phyloP scores from a whole-genome alignment of 1,140 invertebrate species.

The Drosophila insularis region DNA sequence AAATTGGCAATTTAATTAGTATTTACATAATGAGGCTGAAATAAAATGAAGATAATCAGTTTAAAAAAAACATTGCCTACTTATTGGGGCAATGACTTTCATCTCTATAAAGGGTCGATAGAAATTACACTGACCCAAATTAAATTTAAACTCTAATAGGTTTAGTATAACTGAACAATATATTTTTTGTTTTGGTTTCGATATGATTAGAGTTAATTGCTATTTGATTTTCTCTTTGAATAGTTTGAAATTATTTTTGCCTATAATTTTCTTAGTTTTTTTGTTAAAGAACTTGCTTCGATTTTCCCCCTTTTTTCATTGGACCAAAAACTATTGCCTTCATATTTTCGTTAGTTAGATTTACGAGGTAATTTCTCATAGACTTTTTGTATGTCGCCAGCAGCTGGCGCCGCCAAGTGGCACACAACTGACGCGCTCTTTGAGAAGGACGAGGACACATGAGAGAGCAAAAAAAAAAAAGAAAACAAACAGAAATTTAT shows the following conservation, averaged over 20 bases:
- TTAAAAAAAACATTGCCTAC: not conserved
- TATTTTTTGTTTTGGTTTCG: too few relatives aligned
- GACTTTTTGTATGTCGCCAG: conserved; percentile 57
- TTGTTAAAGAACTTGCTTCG: conserved; percentile 22
- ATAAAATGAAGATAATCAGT: not conserved
- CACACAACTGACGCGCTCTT: conserved; percentile 60
- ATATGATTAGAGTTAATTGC: too few relatives aligned
- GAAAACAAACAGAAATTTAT: conserved; percentile 68
- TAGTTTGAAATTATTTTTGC: not conserved
- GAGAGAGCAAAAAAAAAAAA: conserved; percentile 50
- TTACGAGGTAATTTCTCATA: conserved; percentile 59
- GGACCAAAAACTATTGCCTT: conserved; percentile 36
- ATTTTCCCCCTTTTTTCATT: not conserved
- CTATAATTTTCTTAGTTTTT: not conserved
- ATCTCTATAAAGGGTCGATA: too few relatives aligned
- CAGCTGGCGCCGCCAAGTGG: conserved; percentile 57
- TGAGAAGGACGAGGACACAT: conserved; percentile 17
- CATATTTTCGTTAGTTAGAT: conserved; percentile 39
- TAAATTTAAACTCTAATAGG: not conserved
- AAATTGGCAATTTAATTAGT: conserved; percentile 11
- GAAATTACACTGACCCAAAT: not conserved
- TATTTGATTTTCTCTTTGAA: not conserved
- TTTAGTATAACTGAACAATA: too few relatives aligned
- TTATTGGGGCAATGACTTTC: not conserved
- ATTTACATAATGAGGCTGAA: not conserved